Conservation (phyloP, 1,140 invertebrate genomes). For the Drosophila truncata region DNA sequence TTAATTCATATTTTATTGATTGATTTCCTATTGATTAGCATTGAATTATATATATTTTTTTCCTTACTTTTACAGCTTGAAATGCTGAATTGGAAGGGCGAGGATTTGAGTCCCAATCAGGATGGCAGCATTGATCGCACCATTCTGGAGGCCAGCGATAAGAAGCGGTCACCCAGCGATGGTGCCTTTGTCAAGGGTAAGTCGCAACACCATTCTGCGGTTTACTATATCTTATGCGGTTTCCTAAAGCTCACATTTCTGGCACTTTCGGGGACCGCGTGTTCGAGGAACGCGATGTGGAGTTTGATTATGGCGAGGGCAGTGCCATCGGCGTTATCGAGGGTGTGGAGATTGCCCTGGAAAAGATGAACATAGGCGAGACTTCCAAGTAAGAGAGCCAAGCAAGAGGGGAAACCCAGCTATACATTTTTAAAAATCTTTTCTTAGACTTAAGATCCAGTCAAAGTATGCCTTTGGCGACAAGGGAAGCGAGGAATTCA, state of each 20-base stretch:
- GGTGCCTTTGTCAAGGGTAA: constrained; percentile 91
- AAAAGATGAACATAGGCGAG: constrained; percentile 94
- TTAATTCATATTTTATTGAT: background rate
- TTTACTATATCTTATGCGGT: constrained; percentile 45
- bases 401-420: background rate
- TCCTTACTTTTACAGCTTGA: constrained; percentile 89
- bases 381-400: constrained; percentile 86
- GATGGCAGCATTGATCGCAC: constrained; percentile 93
- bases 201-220: constrained; percentile 36
- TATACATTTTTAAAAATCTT: background rate
- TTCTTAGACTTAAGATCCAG: constrained; percentile 87
- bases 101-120: constrained; percentile 94
- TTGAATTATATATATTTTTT: background rate
- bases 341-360: constrained; percentile 94
- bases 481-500: constrained; percentile 89
- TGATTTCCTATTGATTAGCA: background rate
- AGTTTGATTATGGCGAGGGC: constrained; percentile 95
- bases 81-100: constrained; percentile 93
- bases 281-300: constrained; percentile 92
- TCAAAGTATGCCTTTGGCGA: constrained; percentile 93
- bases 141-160: constrained; percentile 86
- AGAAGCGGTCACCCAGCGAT: constrained; percentile 93
- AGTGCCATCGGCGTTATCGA: constrained; percentile 90
- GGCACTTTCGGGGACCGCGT: constrained; percentile 89
- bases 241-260: constrained; percentile 89